phyloP scores from a whole-genome alignment of 1,140 invertebrate genomes.

The Scaptomyza graminum region DNA sequence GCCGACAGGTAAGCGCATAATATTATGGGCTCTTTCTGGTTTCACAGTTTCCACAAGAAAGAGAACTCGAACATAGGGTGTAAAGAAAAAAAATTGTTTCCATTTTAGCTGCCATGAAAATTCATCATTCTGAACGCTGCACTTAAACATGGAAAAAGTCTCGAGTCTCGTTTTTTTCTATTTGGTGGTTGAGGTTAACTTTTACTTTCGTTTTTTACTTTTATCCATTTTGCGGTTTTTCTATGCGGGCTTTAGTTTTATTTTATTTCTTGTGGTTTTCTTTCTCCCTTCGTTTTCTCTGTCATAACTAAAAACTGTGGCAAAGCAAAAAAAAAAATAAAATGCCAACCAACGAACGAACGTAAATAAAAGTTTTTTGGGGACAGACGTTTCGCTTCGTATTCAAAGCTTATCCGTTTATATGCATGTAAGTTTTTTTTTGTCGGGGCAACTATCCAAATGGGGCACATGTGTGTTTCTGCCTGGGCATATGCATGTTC shows the following conservation, averaged over 20 bases:
- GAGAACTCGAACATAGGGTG: too few relatives aligned
- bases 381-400: slow-evolving; percentile 7
- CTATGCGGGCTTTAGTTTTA: not conserved
- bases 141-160: slow-evolving; percentile 43
- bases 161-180: slow-evolving; percentile 19
- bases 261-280: slow-evolving; percentile 7
- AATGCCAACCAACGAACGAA: too few relatives aligned
- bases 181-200: slow-evolving; percentile 8
- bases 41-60: too few relatives aligned
- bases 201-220: slow-evolving; percentile 6
- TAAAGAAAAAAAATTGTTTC: not conserved
- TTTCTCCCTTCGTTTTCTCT: not conserved
- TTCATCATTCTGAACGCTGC: slow-evolving; percentile 49
- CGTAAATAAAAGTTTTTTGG: slow-evolving; percentile 30
- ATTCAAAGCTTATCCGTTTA: slow-evolving; percentile 11
- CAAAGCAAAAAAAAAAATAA: not conserved
- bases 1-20: slow-evolving; percentile 48
- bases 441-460: slow-evolving; percentile 3
- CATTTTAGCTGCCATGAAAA: slow-evolving; percentile 8
- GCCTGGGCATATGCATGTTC: not conserved
- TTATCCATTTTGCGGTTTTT: not conserved
- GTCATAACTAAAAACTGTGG: slow-evolving; percentile 11
- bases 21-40: slow-evolving; percentile 3
- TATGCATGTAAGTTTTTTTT: slow-evolving; percentile 5
- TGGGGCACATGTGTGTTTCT: not conserved